Percentiles rank a stretch among this genome's conserved stretches.
phyloP scores from a whole-genome alignment of 2,113 vertebrate species.

The Corapipo altera region DNA sequence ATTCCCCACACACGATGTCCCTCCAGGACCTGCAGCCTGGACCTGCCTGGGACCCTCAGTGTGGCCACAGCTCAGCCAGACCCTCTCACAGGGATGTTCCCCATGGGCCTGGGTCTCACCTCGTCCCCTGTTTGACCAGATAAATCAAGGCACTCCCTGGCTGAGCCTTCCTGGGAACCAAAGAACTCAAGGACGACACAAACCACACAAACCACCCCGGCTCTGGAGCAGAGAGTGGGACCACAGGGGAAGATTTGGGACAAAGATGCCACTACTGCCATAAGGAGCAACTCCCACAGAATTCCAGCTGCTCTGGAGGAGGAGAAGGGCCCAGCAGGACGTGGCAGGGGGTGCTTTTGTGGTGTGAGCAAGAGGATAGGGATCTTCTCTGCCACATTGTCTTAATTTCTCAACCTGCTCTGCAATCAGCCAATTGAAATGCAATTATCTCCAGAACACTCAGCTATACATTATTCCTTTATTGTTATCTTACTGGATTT shows the following conservation, averaged over 20 bases:
- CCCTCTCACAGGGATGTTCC: not conserved
- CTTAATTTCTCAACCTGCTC: slow-evolving; percentile 36
- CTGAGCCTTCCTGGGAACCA: not conserved
- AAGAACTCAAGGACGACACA: accelerated
- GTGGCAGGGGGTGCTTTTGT: not conserved
- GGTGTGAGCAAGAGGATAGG: not conserved
- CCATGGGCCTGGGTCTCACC: accelerated
- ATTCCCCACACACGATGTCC: not conserved
- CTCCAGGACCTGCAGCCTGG: not conserved
- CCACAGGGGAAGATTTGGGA: accelerated
- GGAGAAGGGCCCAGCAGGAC: accelerated
- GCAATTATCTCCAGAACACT: slow-evolving; percentile 47
- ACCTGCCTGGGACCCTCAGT: not conserved
- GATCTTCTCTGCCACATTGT: not conserved
- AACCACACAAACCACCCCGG: accelerated
- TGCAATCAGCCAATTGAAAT: slow-evolving; percentile 60
- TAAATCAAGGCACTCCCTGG: accelerated
- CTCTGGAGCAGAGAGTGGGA: not conserved
- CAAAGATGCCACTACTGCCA: accelerated
- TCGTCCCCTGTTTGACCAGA: accelerated
- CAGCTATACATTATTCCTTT: not conserved
- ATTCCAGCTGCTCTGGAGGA: not conserved
- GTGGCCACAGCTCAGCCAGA: not conserved
- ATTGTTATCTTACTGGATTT: not conserved
- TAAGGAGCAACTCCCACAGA: not conserved